Conservation (phyloP, 37 sponge, comb jelly and placozoan genomes). For the Spongilla lacustris region DNA sequence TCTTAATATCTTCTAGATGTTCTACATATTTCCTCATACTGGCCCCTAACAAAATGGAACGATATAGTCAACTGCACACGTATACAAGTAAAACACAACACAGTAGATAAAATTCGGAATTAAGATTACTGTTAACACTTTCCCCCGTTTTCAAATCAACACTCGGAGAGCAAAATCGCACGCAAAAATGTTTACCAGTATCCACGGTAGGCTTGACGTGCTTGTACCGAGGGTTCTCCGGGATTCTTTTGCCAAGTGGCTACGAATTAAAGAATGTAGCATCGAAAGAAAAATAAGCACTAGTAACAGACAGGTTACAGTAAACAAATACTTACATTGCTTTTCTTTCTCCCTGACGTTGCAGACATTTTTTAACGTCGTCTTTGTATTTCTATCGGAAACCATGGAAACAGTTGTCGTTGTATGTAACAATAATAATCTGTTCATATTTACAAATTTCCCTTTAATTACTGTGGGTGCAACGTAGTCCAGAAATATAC, state of each 20-base stretch:
- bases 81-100: not conserved
- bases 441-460: too few species aligned
- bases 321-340: not conserved
- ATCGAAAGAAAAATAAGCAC: not conserved
- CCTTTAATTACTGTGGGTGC: too few species aligned
- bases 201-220: slow-evolving; percentile 84
- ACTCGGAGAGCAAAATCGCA: too few species aligned
- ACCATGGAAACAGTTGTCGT: not conserved
- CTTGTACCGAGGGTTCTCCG: slow-evolving; percentile 92
- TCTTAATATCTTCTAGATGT: slow-evolving; percentile 81
- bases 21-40: slow-evolving; percentile 74
- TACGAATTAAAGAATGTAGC: not conserved
- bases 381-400: not conserved
- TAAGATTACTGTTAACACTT: too few species aligned
- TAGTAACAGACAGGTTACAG: not conserved
- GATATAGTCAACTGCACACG: not conserved
- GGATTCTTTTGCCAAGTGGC: slow-evolving; percentile 83
- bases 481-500: too few species aligned
- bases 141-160: too few species aligned
- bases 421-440: too few species aligned
- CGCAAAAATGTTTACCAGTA: slow-evolving; percentile 65
- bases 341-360: not conserved
- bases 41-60: slow-evolving; percentile 52
- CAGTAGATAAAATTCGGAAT: not conserved
- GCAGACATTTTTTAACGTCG: not conserved